Evolutionary conservation across 2,888 invertebrate genomes (phyloP), one percentile per base, ranked within the genome.

Genomic region (Micoletzkya japonica): DNA sequence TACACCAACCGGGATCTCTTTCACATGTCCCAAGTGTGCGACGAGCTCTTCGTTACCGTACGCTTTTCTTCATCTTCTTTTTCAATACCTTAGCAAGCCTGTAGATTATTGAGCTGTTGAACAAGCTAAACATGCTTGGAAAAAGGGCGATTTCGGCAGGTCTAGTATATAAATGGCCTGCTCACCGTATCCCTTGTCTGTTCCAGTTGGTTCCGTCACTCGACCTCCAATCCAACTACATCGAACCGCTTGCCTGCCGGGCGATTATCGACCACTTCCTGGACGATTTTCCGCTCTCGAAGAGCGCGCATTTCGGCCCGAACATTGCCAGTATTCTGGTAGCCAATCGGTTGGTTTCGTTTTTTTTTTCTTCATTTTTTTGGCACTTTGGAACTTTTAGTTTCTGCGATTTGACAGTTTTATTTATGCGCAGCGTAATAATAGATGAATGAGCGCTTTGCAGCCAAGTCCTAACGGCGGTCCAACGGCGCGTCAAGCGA

Each of bases 1-100:
- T 83, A 82, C 69, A 82, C 78, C 2, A 79, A 80, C 59, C 72
- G 78, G n/a, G 81, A 82, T 57, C 72, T 82, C 7, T 83, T 82
- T 70, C 81, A 81, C 60, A 79, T 83, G 80, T 77, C 76, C 57
- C 81, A 79, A 73, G 77, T 82, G 24, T 81, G 81, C 63, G 79
- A 82, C 36, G 81, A 82, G 50, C 76, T 79, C 4, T 80, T 78
- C 54, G 73, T 81, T 24, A 80, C 76, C 36, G 79, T 80, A 39
- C 32, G 73, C 56, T 59, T 10, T 44, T 3, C 34, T 52, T 32
- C 14, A 14, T 50, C n/a, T 52, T 17, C 2, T 32, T 32, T 6
- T 20, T 57, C 26, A 20, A 28, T 6, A 10, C 20, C 57, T 57
- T 57, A 32, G 3, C 26, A 24, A 52, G 14, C 52, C 2, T 2